phyloP scores from a whole-genome alignment of 2,797 vertebrate species.

The Mormyrus proboscirostris region DNA sequence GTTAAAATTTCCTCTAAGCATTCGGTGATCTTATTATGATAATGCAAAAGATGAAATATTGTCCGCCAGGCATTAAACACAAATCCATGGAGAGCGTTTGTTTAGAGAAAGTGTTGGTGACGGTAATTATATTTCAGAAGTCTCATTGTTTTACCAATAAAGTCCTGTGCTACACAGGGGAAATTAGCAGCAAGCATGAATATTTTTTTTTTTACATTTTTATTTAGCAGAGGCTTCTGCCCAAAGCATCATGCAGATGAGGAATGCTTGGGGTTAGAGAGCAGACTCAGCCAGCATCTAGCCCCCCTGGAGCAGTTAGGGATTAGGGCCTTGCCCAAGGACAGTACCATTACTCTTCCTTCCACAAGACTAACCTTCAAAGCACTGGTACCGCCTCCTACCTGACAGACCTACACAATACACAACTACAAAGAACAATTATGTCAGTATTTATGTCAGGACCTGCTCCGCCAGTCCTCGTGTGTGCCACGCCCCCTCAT shows the following conservation, averaged over 20 bases:
- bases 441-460: neutral
- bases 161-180: neutral
- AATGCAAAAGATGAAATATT: neutral
- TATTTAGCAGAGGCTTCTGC: neutral
- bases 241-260: neutral
- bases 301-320: neutral
- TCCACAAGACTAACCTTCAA: neutral
- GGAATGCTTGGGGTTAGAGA: neutral
- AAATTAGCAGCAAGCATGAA: constrained; percentile 2
- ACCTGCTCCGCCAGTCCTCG: no score
- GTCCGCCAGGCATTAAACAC: neutral
- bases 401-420: neutral
- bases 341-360: neutral
- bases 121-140: neutral
- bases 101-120: neutral
- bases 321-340: neutral
- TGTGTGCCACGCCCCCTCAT: no score
- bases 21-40: neutral
- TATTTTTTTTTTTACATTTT: neutral
- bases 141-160: neutral
- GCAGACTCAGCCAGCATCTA: neutral
- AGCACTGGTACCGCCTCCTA: neutral
- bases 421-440: neutral
- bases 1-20: neutral
- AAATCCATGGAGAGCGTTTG: constrained; percentile 6